phyloP scores from a whole-genome alignment of 2,888 invertebrate species.

The Mongoloraphidia duomilia region DNA sequence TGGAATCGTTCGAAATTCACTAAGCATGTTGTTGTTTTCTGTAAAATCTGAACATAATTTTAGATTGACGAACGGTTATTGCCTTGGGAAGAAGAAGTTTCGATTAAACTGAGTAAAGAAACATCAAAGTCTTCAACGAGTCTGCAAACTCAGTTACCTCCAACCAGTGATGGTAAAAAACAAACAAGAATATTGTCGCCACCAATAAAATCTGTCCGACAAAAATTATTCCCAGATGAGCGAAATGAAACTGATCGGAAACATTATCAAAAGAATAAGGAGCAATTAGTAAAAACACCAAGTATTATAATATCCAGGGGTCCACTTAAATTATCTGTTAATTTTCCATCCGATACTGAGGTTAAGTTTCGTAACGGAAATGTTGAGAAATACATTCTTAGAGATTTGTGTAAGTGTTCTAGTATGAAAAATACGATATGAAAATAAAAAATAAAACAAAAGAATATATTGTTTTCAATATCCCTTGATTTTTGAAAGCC shows the following conservation, averaged over 20 bases:
- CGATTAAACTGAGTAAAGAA: background rate
- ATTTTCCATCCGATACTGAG: conserved; percentile 27
- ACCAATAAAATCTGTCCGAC: too few species aligned
- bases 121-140: background rate
- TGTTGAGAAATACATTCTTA: conserved; percentile 20
- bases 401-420: conserved; percentile 15
- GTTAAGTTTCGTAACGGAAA: conserved; percentile 23
- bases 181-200: background rate
- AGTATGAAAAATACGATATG: conserved; percentile 1
- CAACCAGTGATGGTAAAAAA: background rate
- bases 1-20: too few species aligned
- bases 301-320: conserved; percentile 25
- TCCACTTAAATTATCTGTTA: conserved; percentile 24
- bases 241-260: too few species aligned
- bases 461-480: too few species aligned
- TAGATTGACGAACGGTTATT: conserved; percentile 2
- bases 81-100: conserved; percentile 4
- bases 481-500: too few species aligned
- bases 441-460: too few species aligned
- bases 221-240: too few species aligned
- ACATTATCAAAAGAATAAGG: background rate
- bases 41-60: background rate
- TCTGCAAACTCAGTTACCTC: background rate
- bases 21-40: too few species aligned
- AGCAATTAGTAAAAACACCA: conserved; percentile 17